Evolutionary conservation across 2,888 invertebrate species (phyloP).

Genomic region (Caenorhabditis japonica): DNA sequence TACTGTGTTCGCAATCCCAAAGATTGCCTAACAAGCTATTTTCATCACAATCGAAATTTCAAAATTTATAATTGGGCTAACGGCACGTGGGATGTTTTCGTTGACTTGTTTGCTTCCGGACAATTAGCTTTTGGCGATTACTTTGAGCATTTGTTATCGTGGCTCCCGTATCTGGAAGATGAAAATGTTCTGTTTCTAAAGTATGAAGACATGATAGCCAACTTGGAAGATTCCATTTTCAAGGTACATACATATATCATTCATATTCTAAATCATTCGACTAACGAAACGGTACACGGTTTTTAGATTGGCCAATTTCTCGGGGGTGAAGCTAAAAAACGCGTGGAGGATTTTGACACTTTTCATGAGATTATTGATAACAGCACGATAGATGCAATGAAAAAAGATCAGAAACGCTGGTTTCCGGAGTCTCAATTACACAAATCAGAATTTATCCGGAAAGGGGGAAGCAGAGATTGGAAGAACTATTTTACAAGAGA

Average conservation of each 20-base stretch:
- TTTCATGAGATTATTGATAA: slow-evolving; percentile 68
- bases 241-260: slow-evolving; percentile 39
- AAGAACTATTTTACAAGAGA: slow-evolving; percentile 73
- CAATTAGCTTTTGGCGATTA: slow-evolving; percentile 75
- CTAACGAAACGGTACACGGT: no score
- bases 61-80: slow-evolving; percentile 74
- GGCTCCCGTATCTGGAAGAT: slow-evolving; percentile 69
- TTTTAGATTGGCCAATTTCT: slow-evolving; percentile 71
- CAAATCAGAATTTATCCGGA: slow-evolving; percentile 73
- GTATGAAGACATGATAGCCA: slow-evolving; percentile 74
- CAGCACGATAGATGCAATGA: slow-evolving; percentile 73
- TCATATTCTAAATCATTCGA: no score
- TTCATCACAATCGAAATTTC: slow-evolving; percentile 74
- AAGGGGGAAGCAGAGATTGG: slow-evolving; percentile 75
- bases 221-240: slow-evolving; percentile 62
- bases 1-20: slow-evolving; percentile 76
- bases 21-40: slow-evolving; percentile 71
- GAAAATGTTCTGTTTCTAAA: slow-evolving; percentile 72
- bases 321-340: slow-evolving; percentile 66
- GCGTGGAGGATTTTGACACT: slow-evolving; percentile 60
- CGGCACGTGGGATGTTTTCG: slow-evolving; percentile 72
- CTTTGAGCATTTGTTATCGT: slow-evolving; percentile 71
- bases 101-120: slow-evolving; percentile 71
- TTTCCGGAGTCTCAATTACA: slow-evolving; percentile 69
- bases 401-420: slow-evolving; percentile 74